Percentiles rank a stretch among this genome's conserved stretches.
Evolutionary conservation across 2,113 vertebrate species (phyloP).

Genomic region (Bolborhynchus lineola): DNA sequence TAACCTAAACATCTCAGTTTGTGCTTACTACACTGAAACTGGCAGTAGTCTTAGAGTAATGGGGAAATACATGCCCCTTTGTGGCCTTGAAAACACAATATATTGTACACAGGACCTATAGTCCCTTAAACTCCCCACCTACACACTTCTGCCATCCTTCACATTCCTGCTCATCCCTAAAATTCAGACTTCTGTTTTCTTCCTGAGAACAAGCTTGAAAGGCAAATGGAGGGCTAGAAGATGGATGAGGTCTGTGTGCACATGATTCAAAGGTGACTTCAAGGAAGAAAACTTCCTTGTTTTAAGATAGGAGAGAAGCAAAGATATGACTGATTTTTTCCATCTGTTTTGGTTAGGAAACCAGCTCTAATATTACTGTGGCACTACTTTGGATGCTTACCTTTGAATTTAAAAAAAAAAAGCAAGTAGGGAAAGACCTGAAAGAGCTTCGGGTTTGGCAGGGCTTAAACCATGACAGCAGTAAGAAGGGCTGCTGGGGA

Average conservation of each 20-base stretch:
- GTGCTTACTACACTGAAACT: not conserved
- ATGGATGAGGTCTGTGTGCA: not conserved
- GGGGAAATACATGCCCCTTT: not conserved
- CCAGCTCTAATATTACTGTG: not conserved
- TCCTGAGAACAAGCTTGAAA: not conserved
- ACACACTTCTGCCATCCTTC: not conserved
- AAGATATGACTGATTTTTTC: not conserved
- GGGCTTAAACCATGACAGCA: not conserved
- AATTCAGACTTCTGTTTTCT: not conserved
- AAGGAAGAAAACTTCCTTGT: not conserved
- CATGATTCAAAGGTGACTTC: not conserved
- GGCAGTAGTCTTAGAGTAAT: not conserved
- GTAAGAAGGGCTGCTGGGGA: not conserved
- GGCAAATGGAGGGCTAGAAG: not conserved
- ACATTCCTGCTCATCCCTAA: not conserved
- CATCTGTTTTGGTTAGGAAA: not conserved
- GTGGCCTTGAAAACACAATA: not conserved
- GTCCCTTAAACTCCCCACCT: not conserved
- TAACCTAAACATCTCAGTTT: conserved; percentile 12
- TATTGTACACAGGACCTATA: not conserved
- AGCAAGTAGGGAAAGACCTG: not conserved
- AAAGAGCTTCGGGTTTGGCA: not conserved
- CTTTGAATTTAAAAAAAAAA: not conserved
- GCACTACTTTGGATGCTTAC: not conserved
- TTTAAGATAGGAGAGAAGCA: not conserved